Evolutionary conservation across 2,888 invertebrate genomes (phyloP).

Genomic region (Apotomis capreana): DNA sequence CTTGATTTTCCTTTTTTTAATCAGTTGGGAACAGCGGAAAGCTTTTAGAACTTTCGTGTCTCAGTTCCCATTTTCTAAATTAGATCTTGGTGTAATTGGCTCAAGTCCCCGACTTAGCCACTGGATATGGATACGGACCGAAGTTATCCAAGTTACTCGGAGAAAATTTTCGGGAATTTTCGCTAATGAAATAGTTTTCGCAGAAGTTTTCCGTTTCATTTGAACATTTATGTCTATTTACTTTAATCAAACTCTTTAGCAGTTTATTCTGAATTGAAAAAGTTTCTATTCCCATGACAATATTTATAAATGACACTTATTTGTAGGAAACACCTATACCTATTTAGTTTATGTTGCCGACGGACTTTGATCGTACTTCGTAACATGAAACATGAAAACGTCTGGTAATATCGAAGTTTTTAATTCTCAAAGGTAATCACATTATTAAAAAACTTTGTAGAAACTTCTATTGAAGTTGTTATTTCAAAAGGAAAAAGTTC

Average conservation of each 20-base stretch:
- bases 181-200: slow-evolving; percentile 9
- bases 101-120: slow-evolving; percentile 1
- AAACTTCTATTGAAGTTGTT: slow-evolving; percentile 6
- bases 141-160: slow-evolving; percentile 12
- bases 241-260: no score
- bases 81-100: slow-evolving; percentile 13
- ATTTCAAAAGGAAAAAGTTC: slow-evolving; percentile 9
- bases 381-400: background rate
- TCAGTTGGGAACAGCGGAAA: slow-evolving; percentile 52
- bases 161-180: slow-evolving; percentile 8
- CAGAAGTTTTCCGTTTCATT: slow-evolving; percentile 3
- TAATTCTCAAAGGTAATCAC: slow-evolving; percentile 3
- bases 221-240: background rate
- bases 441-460: slow-evolving; percentile 12
- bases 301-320: background rate
- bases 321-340: background rate
- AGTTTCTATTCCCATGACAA: no score
- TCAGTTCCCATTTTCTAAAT: slow-evolving; percentile 55
- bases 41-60: slow-evolving; percentile 60
- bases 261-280: no score
- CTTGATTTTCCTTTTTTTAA: slow-evolving; percentile 15
- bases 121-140: slow-evolving; percentile 1
- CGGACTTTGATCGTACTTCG: background rate
- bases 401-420: slow-evolving; percentile 5
- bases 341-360: background rate